Base-by-base conservation (phyloP, 2,113 vertebrate species). In the Plecotus auritus region DNA sequence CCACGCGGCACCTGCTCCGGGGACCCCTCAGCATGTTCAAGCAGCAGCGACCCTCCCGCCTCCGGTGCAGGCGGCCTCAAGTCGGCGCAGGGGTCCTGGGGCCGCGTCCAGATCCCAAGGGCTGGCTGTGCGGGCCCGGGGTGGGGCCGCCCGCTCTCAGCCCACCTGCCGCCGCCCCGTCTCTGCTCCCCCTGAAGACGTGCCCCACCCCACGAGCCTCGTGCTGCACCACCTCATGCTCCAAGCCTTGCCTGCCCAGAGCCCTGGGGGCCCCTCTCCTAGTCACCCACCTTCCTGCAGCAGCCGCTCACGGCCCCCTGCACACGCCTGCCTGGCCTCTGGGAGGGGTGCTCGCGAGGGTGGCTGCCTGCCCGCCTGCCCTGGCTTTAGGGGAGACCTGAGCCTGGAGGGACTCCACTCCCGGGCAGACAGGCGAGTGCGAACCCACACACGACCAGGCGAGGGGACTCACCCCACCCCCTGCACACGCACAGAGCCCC, bases 401-500 rank as follows among this genome's bases (percentile, higher is more conserved):
- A n/a, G 69, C 5, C 22, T 7, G 22, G 66, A 67, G 66, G 4
- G 9, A 47, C 18, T 16, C 9, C 13, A 1, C 2, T 2, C 82
- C 49, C 10, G 12, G 6, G 49, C 49, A 9, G 49, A 37, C 10
- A 22, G 66, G 40, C 14, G 5, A 17, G 47, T 20, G 54, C 42
- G 64, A 7, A 40, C 42, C 69, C 14, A 9, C 13, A 12, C 45
- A 9, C 37, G 22, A 12, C 82, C 81, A 91, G 61, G 10, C 9
- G 49, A 1, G 0, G 72, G n/a, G 32, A 51, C 32, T 20, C 61
- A 37, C 64, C 4, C 16, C 0, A 3, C 3, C 10, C 14, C 74
- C 28, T 37, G 9, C 23, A 11, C 10, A 1, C 5, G n/a, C 3
- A 3, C 22, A 11, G 35, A 1, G 32, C 20, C 9, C 3, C 6